Evolutionary conservation across 2,888 invertebrate species (phyloP).

Genomic region (Spodoptera picta): DNA sequence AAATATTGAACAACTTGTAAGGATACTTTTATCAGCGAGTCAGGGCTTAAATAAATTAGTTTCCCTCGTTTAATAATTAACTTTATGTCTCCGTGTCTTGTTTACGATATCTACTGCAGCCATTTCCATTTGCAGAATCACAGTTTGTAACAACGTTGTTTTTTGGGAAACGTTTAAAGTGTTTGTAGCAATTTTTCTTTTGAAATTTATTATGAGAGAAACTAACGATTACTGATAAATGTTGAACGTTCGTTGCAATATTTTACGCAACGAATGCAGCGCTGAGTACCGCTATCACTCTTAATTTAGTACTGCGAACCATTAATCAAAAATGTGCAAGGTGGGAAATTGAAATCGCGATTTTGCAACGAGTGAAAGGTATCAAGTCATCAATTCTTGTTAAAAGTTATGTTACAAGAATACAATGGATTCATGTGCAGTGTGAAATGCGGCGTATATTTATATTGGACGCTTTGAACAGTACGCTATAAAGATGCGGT

Average conservation of each 20-base stretch:
- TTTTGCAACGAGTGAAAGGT: conserved; percentile 52
- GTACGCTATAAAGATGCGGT: conserved; percentile 67
- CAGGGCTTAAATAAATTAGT: conserved; percentile 40
- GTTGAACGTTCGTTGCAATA: conserved; percentile 34
- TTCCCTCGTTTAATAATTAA: conserved; percentile 41
- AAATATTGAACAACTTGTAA: conserved; percentile 50
- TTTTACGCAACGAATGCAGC: conserved; percentile 38
- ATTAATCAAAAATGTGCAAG: conserved; percentile 53
- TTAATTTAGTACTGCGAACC: conserved; percentile 46
- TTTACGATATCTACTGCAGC: conserved; percentile 9
- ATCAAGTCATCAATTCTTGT: conserved; percentile 40
- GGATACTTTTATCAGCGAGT: conserved; percentile 43
- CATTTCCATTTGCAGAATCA: conserved; percentile 23
- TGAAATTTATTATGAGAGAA: conserved; percentile 3
- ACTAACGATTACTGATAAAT: conserved; percentile 31
- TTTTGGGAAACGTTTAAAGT: not conserved
- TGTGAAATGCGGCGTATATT: conserved; percentile 51
- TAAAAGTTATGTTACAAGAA: conserved; percentile 23
- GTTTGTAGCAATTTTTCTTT: not conserved
- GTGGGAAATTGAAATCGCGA: conserved; percentile 50
- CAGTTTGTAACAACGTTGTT: not conserved
- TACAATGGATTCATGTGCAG: conserved; percentile 13
- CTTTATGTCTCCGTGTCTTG: conserved; percentile 23
- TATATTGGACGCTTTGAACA: conserved; percentile 53
- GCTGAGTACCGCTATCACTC: conserved; percentile 45